Conservation (phyloP, 2,113 vertebrate genomes). For the Spizaetus ornatus region DNA sequence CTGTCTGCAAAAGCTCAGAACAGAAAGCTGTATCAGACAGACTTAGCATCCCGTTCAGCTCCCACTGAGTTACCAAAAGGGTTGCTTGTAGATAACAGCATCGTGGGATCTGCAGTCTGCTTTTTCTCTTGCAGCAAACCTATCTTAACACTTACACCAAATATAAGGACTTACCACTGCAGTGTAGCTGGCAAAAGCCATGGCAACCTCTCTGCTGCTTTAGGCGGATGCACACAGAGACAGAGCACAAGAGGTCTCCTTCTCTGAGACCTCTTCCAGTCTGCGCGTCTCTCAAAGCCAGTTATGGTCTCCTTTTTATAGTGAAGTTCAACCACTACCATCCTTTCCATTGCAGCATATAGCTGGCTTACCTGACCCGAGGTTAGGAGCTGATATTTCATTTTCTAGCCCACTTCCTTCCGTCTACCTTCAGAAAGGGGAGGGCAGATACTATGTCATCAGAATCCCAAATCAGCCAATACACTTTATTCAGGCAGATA, state of each 20-base stretch:
- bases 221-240: accelerated
- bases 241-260: neutral
- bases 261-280: neutral
- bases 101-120: neutral
- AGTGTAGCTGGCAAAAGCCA: neutral
- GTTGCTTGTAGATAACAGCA: neutral
- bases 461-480: neutral
- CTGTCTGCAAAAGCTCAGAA: neutral
- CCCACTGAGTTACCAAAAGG: neutral
- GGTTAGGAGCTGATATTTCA: neutral
- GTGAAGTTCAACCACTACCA: neutral
- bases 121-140: neutral
- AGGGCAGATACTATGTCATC: neutral
- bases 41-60: neutral
- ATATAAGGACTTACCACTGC: neutral
- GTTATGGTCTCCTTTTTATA: conserved; percentile 27
- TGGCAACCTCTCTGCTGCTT: neutral
- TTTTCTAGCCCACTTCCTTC: conserved; percentile 53
- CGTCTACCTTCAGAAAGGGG: neutral
- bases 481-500: neutral
- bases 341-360: conserved; percentile 12
- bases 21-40: neutral
- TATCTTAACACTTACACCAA: neutral
- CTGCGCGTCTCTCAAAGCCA: neutral
- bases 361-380: neutral